Base-by-base conservation (phyloP, 2,113 vertebrate species). In the Picathartes gymnocephalus region DNA sequence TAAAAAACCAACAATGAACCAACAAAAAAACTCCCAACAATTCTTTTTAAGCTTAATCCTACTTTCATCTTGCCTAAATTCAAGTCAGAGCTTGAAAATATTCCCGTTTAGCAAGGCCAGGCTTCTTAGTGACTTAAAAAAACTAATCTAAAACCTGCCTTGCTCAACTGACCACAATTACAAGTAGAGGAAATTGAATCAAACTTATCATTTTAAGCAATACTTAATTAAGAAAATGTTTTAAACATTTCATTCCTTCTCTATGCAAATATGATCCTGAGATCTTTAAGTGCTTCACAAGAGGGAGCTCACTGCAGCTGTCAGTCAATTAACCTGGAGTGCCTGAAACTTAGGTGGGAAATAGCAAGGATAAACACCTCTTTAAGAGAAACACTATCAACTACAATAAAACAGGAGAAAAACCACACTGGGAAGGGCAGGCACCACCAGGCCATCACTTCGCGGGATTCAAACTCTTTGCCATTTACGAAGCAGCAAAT, bases 21-120 rank as follows among this genome's bases (percentile, higher is more conserved):
- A 87, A 61, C 21, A 62, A 53, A 65, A 58, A 37, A 40, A 51
- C 1, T 21, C 45, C 10, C 57, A 76, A 37, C 9, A 56, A 65
- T 25, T 45, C 45, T 76, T 92, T 83, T 35, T 10, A 56, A 92
- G 53, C 13, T 73, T 71, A 82, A 58, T 42, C 44, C 25, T 61
- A 44, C 48, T 61, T 88, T 50, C 10, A 45, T 8, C 11, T 60
- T 57, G 33, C 15, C 56, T 83, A 53, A 86, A 78, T 64, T 93
- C 72, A 92, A 83, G 64, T 78, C 86, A 78, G 65, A 93, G 28
- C 69, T 87, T 89, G 86, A 88, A 91, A 88, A 64, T 56, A 84
- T 72, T 69, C 69, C 69, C 89, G 70, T 79, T 93, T 12, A 84
- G 40, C 88, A 93, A 83, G 82, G 66, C 23, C 17, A 47, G 24